Evolutionary conservation across 1,140 invertebrate genomes (phyloP), one percentile per base, ranked within the genome.

Genomic region (Drosophila ananassae): DNA sequence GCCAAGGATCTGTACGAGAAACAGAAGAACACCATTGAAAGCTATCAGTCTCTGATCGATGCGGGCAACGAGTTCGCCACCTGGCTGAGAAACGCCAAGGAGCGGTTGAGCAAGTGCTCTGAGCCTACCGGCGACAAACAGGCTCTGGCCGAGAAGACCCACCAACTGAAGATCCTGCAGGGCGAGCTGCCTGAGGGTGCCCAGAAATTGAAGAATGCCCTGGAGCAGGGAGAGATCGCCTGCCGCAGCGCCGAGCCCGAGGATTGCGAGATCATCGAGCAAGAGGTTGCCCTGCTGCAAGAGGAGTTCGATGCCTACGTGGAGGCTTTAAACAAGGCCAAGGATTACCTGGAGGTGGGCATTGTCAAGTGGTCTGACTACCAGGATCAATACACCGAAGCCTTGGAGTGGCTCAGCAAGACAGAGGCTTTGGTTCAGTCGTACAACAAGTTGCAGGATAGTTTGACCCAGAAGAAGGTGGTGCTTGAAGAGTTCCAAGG

Each of bases 341-440:
- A 98, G 92, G 94, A 94, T 66, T 93, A 97, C 24, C 93, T 99
- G 4, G 97, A 99, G 93, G 94, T 95, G 60, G 97, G 96, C 68
- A 97, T 98, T 85, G 97, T 98, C 0, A 97, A 98, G 92, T 98
- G 98, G 98, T 97, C 96, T 13, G 97, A 99, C 92, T 98, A 98
- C 89, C 97, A 98, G 92, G 97, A 98, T 91, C 97, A 98, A 80
- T 97, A 97, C 85, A 95, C 95, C 80, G 96, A 98, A 93, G 97
- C 97, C 50, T 93, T 95, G 55, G 95, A 97, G 77, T 98, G 97
- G 97, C 93, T 98, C 46, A 95, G 94, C 22, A 96, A 97, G 92
- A 98, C 97, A 72, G 97, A 99, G 92, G 94, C 94, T 44, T 84
- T 96, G 56, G 96, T 99, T 12, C 96, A 98, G 92, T 95, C 95